A percentile compares a stretch with the other conserved stretches of the same genome.
These are phyloP conservation scores for Brachionus sp. DNA, from an alignment of 1,140 invertebrate species.

Conservation along the genomic window DNA sequence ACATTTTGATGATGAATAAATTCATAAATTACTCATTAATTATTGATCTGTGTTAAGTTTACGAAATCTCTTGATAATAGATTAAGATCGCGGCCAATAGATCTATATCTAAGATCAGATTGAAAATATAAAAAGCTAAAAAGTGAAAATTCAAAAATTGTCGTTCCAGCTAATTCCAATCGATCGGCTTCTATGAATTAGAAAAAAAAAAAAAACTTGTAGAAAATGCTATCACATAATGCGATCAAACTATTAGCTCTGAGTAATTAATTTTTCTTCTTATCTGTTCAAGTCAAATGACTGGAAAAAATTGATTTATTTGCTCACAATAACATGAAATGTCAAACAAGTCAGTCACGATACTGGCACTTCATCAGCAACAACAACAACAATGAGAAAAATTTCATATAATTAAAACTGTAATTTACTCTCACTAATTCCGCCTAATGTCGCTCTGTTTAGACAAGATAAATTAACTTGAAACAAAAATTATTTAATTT, in stretches of 20 bases:
- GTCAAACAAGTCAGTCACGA: conserved; percentile 11
- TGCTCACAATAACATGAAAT: conserved; percentile 11
- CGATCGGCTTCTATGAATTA: background rate
- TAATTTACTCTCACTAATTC: background rate
- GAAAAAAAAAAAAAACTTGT: background rate
- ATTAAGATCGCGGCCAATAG: background rate
- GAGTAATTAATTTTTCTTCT: background rate
- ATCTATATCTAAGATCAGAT: conserved; percentile 32
- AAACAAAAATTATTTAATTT: conserved; percentile 36
- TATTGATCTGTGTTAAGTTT: background rate
- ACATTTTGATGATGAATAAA: background rate
- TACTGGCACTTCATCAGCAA: background rate
- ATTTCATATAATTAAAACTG: background rate
- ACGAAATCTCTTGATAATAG: conserved; percentile 28
- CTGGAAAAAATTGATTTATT: background rate
- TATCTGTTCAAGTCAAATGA: background rate
- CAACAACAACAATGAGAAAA: background rate
- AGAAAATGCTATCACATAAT: conserved; percentile 26
- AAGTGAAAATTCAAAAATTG: conserved; percentile 44
- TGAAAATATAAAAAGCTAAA: background rate
- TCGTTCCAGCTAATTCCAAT: conserved; percentile 29
- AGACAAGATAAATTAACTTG: conserved; percentile 34
- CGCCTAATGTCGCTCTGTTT: background rate
- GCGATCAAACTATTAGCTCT: background rate
- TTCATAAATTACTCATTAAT: background rate